Evolutionary conservation across 2,888 invertebrate genomes (phyloP), one percentile per base, ranked within the genome.

Genomic region (Pandemis cinnamomeana): DNA sequence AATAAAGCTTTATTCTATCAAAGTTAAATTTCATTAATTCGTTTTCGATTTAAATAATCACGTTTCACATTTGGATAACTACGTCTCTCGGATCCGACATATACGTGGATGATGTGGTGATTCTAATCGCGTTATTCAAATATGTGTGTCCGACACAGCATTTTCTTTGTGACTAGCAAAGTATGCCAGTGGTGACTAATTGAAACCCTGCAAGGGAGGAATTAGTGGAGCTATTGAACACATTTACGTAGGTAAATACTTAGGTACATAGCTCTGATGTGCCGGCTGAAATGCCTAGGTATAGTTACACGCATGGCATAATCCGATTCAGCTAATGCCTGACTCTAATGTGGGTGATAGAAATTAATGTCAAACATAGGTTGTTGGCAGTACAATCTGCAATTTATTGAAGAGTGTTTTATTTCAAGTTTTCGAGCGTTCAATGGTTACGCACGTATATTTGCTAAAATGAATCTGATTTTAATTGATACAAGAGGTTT

Each of bases 171-270:
- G 83, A 83, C 83, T 85, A 83, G 80, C 76, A 78, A 89, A 88
- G 85, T 91, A 86, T 91, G 91, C 87, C 90, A 88, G 84, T 86
- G 85, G 82, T 80, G 79, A 80, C 91, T 93, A 93, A 93, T 92
- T 90, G 92, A 93, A 93, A 87, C 77, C 91, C 76, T 76, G 82
- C 83, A 86, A 91, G 85, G 87, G 87, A 77, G 76, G 88, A 73
- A 87, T 91, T 89, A 90, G 87, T 81, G 74, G 83, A 75, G 79
- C 78, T 77, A 78, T 48, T 77, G 80, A 79, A 79, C 84, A 84
- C 82, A 82, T 81, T 82, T 84, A 85, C 81, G 81, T 82, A 80
- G 81, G 80, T 79, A 77, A 69, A 67, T 71, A 77, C 67, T 36
- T 68, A 20, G 20, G 20, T 20, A 36, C 27, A 48, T 66, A 27